These are phyloP conservation scores for Silurus asotus DNA, from an alignment of 2,113 vertebrate genomes.

Conservation along the genomic window DNA sequence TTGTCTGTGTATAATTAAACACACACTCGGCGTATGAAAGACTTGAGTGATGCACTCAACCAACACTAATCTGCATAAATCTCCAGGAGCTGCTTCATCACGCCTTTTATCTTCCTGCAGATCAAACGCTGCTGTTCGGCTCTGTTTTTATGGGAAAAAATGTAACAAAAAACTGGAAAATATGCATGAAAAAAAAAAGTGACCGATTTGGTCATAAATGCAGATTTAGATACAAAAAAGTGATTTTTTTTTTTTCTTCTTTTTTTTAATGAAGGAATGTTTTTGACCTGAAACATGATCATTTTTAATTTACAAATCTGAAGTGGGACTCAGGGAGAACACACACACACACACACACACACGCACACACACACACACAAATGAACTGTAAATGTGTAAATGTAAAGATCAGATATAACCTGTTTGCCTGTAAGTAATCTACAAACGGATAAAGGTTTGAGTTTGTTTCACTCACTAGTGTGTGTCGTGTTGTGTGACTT, in stretches of 20 bases:
- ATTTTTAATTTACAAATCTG: background rate
- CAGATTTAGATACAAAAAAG: background rate
- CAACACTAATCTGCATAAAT: conserved; percentile 6
- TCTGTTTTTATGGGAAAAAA: background rate
- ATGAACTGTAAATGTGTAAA: too few relatives aligned
- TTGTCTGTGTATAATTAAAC: too few relatives aligned
- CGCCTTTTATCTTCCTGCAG: conserved; percentile 9
- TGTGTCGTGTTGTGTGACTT: background rate
- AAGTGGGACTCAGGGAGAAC: background rate
- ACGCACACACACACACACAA: too few relatives aligned
- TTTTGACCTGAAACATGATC: background rate
- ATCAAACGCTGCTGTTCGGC: conserved; percentile 23
- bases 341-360: too few relatives aligned
- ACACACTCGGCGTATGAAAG: background rate
- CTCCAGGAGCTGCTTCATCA: background rate
- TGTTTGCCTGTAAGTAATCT: background rate
- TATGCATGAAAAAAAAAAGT: background rate
- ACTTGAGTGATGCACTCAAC: background rate
- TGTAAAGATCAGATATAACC: background rate
- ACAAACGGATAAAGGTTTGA: background rate
- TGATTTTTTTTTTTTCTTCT: background rate
- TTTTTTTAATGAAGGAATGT: background rate
- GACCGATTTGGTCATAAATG: background rate
- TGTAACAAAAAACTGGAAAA: background rate
- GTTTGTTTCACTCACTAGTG: background rate